Percentiles rank a stretch among this genome's conserved stretches.
phyloP scores from a whole-genome alignment of 2,113 vertebrate species.

The Columba janthina region DNA sequence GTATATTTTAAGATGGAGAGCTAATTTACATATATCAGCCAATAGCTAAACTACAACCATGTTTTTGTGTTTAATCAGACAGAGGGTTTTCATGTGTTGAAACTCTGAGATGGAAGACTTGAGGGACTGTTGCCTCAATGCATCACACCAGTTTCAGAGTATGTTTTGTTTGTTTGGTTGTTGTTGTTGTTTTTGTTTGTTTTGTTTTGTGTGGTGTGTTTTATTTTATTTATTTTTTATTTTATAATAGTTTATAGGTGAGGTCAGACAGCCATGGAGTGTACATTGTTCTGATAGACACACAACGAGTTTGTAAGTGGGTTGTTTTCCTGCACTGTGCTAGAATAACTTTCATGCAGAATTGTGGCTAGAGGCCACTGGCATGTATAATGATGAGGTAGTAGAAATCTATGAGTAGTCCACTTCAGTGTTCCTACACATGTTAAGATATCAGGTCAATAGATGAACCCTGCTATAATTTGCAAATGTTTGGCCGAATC shows the following conservation, averaged over 20 bases:
- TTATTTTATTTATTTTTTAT: neutral
- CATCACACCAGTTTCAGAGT: neutral
- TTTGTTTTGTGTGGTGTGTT: too few species aligned
- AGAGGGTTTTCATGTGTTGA: neutral
- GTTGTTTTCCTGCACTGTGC: neutral
- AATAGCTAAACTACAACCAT: neutral
- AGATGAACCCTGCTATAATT: neutral
- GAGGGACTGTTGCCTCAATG: neutral
- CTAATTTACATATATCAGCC: neutral
- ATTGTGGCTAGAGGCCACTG: neutral
- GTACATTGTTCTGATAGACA: neutral
- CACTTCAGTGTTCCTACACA: neutral
- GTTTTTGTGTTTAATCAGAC: neutral
- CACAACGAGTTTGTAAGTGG: neutral
- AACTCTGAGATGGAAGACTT: neutral
- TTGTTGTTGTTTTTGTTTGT: too few species aligned
- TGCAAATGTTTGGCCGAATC: neutral
- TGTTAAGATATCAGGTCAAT: neutral
- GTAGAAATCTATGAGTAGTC: neutral
- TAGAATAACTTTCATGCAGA: neutral
- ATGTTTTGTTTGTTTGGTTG: neutral
- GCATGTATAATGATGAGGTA: neutral
- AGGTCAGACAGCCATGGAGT: neutral
- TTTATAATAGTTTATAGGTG: neutral
- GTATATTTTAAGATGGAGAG: neutral